Conservation (phyloP, 2,797 vertebrate genomes). For the Alosa sapidissima region DNA sequence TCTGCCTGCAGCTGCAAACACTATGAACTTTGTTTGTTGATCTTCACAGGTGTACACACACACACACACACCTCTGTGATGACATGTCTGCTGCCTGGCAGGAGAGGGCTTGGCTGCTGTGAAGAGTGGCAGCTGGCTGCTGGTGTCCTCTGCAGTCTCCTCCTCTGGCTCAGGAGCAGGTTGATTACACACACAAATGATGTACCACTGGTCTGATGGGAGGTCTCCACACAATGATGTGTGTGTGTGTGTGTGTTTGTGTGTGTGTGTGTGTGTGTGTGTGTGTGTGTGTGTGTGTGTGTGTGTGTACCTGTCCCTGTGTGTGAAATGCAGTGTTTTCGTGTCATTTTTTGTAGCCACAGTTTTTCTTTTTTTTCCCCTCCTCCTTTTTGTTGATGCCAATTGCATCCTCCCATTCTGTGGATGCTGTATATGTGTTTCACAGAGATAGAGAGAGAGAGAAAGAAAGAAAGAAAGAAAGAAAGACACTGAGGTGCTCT, state of each 20-base stretch:
- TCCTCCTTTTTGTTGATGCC: too few species aligned
- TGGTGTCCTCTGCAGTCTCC: background rate
- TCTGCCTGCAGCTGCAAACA: background rate
- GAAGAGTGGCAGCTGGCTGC: slow-evolving; percentile 11
- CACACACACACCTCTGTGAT: background rate
- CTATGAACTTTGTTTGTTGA: too few species aligned
- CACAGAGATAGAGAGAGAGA: too few species aligned
- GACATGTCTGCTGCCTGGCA: background rate
- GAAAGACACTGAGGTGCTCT: background rate
- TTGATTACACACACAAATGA: slow-evolving; percentile 8
- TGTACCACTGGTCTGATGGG: background rate
- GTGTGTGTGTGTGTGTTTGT: background rate
- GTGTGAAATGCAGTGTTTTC: background rate
- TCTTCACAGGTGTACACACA: background rate
- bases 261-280: background rate
- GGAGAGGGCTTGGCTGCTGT: background rate
- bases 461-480: background rate
- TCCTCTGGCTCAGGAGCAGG: background rate
- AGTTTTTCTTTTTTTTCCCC: too few species aligned
- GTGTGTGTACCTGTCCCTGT: background rate
- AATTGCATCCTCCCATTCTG: too few species aligned
- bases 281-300: background rate
- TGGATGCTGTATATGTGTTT: too few species aligned
- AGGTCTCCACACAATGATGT: background rate
- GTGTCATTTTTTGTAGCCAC: too few species aligned